phyloP scores from a whole-genome alignment of 2,113 vertebrate genomes.

The Oncorhynchus nerka region DNA sequence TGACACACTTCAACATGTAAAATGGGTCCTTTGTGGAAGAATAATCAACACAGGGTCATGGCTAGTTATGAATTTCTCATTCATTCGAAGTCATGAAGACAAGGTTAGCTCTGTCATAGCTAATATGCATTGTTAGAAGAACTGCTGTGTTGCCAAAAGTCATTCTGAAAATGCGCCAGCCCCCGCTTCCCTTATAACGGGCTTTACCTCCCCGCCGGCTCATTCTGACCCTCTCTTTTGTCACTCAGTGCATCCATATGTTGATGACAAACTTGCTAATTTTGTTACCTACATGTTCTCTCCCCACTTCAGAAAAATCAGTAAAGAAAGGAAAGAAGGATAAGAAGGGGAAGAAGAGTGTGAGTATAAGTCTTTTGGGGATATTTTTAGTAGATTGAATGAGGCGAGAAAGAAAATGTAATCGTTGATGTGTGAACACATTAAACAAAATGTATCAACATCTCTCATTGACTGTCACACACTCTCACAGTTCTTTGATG shows the following conservation, averaged over 20 bases:
- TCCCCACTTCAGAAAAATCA: conserved; percentile 68
- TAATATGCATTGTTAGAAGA: neutral
- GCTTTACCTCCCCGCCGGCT: neutral
- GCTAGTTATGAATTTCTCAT: neutral
- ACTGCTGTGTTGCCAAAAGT: conserved; percentile 17
- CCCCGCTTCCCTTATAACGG: too few species aligned
- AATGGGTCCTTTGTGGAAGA: too few species aligned
- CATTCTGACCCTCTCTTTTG: neutral
- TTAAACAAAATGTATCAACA: neutral
- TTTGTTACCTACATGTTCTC: neutral
- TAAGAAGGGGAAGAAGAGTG: conserved; percentile 89
- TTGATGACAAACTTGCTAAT: neutral
- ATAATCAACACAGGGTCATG: too few species aligned
- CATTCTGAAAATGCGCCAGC: neutral
- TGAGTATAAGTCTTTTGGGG: conserved; percentile 57
- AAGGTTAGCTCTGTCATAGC: neutral
- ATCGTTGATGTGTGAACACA: too few species aligned
- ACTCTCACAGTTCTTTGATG: conserved; percentile 84
- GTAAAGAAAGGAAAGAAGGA: conserved; percentile 88
- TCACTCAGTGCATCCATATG: neutral
- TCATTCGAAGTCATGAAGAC: too few species aligned
- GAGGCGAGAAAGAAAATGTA: neutral
- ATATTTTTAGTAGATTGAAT: too few species aligned
- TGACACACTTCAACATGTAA: neutral
- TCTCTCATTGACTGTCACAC: neutral